Evolutionary conservation across 2,113 vertebrate genomes (phyloP).

Genomic region (Opisthocomus hoazin): DNA sequence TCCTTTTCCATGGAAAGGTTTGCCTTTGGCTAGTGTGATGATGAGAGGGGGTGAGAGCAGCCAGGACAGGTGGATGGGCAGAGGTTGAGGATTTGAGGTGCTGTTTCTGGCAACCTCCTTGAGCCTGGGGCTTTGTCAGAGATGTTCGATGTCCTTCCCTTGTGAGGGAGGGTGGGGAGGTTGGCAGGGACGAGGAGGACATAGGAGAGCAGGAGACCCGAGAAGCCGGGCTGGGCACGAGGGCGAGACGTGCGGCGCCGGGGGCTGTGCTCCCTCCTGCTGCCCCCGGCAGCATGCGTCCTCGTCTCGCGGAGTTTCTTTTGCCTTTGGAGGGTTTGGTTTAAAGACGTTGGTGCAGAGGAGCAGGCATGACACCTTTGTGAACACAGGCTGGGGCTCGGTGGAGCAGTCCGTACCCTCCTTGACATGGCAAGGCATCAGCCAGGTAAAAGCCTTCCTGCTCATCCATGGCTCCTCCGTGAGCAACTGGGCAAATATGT

Average conservation of each 20-base stretch:
- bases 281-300: not conserved
- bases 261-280: not conserved
- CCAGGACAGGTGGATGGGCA: rapidly evolving
- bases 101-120: not conserved
- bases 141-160: rapidly evolving
- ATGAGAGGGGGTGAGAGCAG: not conserved
- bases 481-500: not conserved
- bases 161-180: not conserved
- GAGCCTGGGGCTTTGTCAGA: not conserved
- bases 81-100: not conserved
- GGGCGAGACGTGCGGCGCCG: rapidly evolving
- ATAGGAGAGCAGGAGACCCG: not conserved
- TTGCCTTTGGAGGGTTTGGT: not conserved
- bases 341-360: not conserved
- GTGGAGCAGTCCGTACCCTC: not conserved
- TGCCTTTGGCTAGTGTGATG: not conserved
- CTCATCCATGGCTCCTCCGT: rapidly evolving
- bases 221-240: not conserved
- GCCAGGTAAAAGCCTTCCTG: not conserved
- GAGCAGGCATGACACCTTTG: no score
- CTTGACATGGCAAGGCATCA: not conserved
- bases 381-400: not conserved
- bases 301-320: no score
- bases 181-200: not conserved
- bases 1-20: not conserved